phyloP scores from a whole-genome alignment of 2,797 vertebrate genomes.

The Pipistrellus pygmaeus region DNA sequence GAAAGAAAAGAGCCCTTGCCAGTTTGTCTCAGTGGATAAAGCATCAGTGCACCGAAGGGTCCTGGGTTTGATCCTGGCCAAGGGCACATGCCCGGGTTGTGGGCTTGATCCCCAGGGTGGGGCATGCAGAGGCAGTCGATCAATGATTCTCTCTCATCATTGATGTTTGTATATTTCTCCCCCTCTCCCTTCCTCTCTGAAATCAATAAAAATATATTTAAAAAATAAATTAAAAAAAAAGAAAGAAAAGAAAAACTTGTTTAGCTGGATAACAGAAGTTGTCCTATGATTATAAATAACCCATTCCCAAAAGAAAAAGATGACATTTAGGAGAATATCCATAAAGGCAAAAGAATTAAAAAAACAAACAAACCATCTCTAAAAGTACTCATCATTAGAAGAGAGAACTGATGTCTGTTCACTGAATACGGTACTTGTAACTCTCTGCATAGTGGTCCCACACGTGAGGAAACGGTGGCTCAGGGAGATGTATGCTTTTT shows the following conservation, averaged over 20 bases:
- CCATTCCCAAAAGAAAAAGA: background rate
- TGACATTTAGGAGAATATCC: background rate
- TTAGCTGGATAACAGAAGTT: background rate
- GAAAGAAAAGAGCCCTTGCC: background rate
- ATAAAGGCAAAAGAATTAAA: constrained; percentile 6
- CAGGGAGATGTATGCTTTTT: background rate
- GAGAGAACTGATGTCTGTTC: background rate
- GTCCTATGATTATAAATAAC: background rate
- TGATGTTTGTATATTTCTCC: too few species aligned
- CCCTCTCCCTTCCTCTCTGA: too few species aligned
- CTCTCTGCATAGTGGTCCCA: background rate
- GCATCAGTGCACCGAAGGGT: too few species aligned
- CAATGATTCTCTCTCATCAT: background rate
- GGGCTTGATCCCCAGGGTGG: background rate
- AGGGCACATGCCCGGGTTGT: background rate
- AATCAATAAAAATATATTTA: too few species aligned
- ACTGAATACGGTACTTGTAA: background rate
- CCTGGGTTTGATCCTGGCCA: too few species aligned
- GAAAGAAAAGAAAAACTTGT: background rate
- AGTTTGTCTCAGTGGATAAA: background rate
- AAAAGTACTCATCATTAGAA: background rate
- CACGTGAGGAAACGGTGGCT: background rate
- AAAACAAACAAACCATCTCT: background rate
- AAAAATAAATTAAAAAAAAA: background rate
- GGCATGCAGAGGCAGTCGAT: background rate